Base-by-base conservation (phyloP, 2,888 invertebrate genomes). In the Branchipolynoe longqiensis region DNA sequence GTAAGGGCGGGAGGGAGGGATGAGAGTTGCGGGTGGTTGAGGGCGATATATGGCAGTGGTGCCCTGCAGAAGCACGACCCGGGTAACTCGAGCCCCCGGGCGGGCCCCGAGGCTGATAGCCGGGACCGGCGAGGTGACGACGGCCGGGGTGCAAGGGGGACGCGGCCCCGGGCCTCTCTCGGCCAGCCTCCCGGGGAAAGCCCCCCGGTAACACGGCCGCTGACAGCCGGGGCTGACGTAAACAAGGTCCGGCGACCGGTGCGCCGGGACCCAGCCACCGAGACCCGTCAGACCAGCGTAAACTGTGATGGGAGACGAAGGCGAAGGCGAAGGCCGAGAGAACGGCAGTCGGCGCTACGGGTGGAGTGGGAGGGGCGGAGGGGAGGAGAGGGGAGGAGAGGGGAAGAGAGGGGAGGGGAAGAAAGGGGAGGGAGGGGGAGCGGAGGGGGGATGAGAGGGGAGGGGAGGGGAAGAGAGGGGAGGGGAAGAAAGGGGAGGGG, bases 21-120 rank as follows among this genome's bases (percentile, higher is more conserved):
- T n/a, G n/a, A n/a, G n/a, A n/a, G n/a, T n/a, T n/a, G n/a, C n/a
- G n/a, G n/a, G n/a, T n/a, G n/a, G n/a, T n/a, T n/a, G n/a, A n/a
- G 4, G 78, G 41, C 3, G 78, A 40, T 78, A 41, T 78, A 78
- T 78, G 78, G 78, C 41, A 6, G 3, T 12, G 48, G 31, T 48
- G 78, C 48, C 28, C 48, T 41, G 28, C 78, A 22, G 74, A 48
- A 78, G 78, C 78, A 78, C 78, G 78, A 78, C 78, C 31, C 41
- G 28, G 0, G 78, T 78, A 78, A 78, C 78, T 48, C 48, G 8
- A 78, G 25, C 41, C 78, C 25, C 25, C 78, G 48, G 41, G 36
- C 78, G 6, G 41, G 40, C 64, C 64, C 31, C 40, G 69, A n/a
- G 25, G n/a, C 41, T 54, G 54, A 40, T 41, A 41, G 41, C 78